Conservation (phyloP, 2,113 vertebrate species). For the Microcebus jonahi region DNA sequence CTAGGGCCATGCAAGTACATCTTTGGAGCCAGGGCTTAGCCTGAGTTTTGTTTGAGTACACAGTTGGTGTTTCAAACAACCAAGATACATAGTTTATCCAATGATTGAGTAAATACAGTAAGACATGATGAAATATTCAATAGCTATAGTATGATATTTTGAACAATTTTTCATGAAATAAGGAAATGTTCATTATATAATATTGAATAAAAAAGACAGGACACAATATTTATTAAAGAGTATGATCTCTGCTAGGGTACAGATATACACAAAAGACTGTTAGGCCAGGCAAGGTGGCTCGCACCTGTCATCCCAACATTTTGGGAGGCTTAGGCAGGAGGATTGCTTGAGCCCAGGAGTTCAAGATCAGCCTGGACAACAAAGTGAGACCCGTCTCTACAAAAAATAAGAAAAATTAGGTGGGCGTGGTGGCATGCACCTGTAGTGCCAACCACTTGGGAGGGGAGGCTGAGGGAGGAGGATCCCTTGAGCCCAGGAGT, state of each 20-base stretch:
- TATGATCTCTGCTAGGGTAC: neutral
- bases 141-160: neutral
- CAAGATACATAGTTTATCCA: neutral
- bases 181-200: neutral
- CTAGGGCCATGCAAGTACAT: neutral
- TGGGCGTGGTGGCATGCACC: too few relatives aligned
- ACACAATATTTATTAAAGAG: neutral
- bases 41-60: neutral
- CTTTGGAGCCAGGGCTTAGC: neutral
- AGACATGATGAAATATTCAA: neutral
- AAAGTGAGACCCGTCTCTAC: too few relatives aligned
- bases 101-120: neutral
- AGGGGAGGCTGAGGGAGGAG: too few relatives aligned
- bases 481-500: too few relatives aligned
- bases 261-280: neutral
- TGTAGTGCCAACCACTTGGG: too few relatives aligned
- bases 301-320: too few relatives aligned
- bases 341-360: too few relatives aligned
- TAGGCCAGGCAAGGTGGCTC: too few relatives aligned
- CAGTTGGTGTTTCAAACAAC: constrained; percentile 3
- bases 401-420: too few relatives aligned
- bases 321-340: too few relatives aligned
- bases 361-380: too few relatives aligned
- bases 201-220: neutral
- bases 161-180: constrained; percentile 28